Evolutionary conservation across 2,797 vertebrate species (phyloP), one percentile per base, ranked within the genome.

Genomic region (Enteromius trimaculatus): DNA sequence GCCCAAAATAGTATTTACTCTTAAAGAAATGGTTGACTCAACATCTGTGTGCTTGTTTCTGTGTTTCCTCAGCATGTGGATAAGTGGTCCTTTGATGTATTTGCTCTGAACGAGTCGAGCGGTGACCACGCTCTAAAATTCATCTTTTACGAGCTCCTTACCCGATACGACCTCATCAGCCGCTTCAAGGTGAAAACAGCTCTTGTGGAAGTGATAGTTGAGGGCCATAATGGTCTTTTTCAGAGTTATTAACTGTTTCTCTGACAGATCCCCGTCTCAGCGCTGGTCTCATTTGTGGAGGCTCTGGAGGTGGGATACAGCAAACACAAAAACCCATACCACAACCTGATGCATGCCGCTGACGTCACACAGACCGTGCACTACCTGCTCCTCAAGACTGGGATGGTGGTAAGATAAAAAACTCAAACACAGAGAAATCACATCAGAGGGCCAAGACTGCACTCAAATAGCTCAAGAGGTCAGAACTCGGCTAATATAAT

Each of bases 111-210:
- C 0, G 97, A 99, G 23, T 95, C 96, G 88, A 99, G 98, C 60
- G 96, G 97, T 1, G 97, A 99, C 83, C 98, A 99, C 55, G 96
- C 97, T 0, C 95, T 99, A 87, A 99, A 99, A 93, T 99, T 98
- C 92, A 99, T 99, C 94, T 98, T 99, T 93, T 99, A 99, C 80
- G 98, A 99, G 92, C 93, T 99, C 86, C 97, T 99, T 87, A 99
- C 97, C 29, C 96, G 96, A 91, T 99, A 99, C 21, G 98, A 99
- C 92, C 94, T 99, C 90, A 99, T 99, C 88, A 98, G 94, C 87
- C 96, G 94, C 80, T 99, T 99, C 93, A 99, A 99, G 97, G 98
- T 99, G 90, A 95, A 66, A 44, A n/a, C 47, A 23, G 16, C 44
- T 76, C 26, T n/a, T 44, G 1, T 1, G 4, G 3, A 34, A 77